Percentiles rank a stretch among this genome's conserved stretches.
These are phyloP conservation scores for Chunga burmeisteri DNA, from an alignment of 2,113 vertebrate species.

Conservation along the genomic window DNA sequence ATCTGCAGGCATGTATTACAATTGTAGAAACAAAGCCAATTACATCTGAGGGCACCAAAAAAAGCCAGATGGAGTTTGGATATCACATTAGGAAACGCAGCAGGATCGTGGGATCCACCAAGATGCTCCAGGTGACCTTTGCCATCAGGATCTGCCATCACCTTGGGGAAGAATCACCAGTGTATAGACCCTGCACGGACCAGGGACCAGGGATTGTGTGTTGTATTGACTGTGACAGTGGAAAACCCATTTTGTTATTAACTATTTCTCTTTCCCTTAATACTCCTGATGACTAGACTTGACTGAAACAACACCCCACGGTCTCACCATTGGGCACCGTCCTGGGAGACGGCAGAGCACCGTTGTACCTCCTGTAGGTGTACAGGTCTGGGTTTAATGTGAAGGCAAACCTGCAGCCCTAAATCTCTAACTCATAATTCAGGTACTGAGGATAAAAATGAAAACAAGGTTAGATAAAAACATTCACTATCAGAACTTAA, in stretches of 20 bases:
- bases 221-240: background rate
- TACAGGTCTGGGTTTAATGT: background rate
- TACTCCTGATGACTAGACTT: background rate
- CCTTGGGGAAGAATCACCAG: background rate
- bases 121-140: background rate
- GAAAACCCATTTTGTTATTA: background rate
- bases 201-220: background rate
- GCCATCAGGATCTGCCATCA: background rate
- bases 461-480: constrained; percentile 59
- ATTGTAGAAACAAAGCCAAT: background rate
- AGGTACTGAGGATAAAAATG: constrained; percentile 26
- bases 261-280: background rate
- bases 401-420: background rate
- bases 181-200: rapidly evolving
- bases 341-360: background rate
- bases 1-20: background rate
- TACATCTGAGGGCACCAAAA: background rate
- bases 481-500: constrained; percentile 53
- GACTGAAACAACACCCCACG: rapidly evolving
- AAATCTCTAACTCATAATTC: constrained; percentile 6
- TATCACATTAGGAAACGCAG: background rate
- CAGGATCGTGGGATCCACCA: background rate
- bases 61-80: background rate
- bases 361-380: background rate
- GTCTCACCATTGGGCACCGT: background rate